phyloP scores from a whole-genome alignment of 2,113 vertebrate genomes.

The Tetraodon nigroviridis region DNA sequence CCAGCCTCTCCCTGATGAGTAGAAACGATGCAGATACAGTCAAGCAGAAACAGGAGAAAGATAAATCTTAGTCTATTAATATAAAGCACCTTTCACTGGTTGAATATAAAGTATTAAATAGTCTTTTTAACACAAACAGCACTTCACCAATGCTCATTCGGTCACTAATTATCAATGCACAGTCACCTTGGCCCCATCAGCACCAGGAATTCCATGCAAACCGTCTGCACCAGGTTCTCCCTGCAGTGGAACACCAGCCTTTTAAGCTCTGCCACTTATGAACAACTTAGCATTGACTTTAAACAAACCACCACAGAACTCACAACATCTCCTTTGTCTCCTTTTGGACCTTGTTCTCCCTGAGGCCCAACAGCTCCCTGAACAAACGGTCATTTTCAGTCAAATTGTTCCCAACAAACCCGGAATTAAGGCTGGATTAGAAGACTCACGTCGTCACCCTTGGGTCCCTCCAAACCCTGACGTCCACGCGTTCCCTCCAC shows the following conservation, averaged over 20 bases:
- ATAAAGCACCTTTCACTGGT: too few relatives aligned
- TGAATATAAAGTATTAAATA: too few relatives aligned
- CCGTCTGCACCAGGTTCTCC: constrained; percentile 69
- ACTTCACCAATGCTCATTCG: too few relatives aligned
- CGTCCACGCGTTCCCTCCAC: constrained; percentile 75
- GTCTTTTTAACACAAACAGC: too few relatives aligned
- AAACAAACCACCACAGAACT: constrained; percentile 33
- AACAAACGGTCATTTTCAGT: not conserved
- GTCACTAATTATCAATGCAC: not conserved
- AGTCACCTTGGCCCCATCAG: constrained; percentile 68
- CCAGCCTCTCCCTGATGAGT: constrained; percentile 71
- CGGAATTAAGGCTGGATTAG: not conserved
- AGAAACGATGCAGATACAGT: not conserved
- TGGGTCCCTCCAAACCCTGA: constrained; percentile 67
- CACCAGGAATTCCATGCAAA: constrained; percentile 65
- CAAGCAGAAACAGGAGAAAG: too few relatives aligned
- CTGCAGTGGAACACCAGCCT: constrained; percentile 45
- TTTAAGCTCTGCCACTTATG: not conserved
- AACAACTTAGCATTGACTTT: not conserved
- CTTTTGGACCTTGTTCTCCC: constrained; percentile 61
- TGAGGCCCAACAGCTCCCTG: constrained; percentile 69
- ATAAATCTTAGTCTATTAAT: too few relatives aligned
- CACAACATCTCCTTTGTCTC: constrained; percentile 73
- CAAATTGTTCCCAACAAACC: not conserved
- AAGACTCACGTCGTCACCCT: constrained; percentile 73